Conservation (phyloP, 2,113 vertebrate genomes). For the Eubucco bourcierii region DNA sequence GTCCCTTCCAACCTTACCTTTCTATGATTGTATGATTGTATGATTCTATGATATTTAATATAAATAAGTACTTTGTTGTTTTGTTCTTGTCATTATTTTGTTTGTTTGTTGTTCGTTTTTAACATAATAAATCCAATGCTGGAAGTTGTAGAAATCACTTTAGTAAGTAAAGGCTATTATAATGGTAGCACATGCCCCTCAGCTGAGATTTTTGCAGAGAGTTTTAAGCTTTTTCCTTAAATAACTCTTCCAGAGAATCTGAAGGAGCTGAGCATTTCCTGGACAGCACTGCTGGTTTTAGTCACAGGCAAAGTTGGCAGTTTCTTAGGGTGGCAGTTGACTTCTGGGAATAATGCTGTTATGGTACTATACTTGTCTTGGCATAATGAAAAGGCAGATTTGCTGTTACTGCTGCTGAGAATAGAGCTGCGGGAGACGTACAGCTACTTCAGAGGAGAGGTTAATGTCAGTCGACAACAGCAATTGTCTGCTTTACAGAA, state of each 20-base stretch:
- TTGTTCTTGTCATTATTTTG: background rate
- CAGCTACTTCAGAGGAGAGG: background rate
- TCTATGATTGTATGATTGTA: no score
- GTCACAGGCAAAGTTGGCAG: background rate
- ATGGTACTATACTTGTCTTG: background rate
- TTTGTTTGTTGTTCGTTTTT: background rate
- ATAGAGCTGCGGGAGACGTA: background rate
- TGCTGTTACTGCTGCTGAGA: background rate
- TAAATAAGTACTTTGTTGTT: no score
- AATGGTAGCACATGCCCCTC: accelerated
- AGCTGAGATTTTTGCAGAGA: background rate
- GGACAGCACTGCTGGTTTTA: background rate
- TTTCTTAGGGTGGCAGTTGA: background rate
- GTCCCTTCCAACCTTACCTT: no score
- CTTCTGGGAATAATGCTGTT: background rate
- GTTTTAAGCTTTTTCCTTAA: background rate
- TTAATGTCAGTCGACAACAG: background rate
- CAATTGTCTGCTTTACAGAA: background rate
- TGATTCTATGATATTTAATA: no score
- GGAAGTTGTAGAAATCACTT: background rate
- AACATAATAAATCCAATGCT: background rate
- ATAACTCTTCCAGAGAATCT: background rate
- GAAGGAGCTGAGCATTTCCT: background rate
- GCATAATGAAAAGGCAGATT: background rate
- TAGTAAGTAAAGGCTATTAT: background rate